Evolutionary conservation across 2,888 invertebrate genomes (phyloP), one percentile per base, ranked within the genome.

Genomic region (Laspeyria flexula): DNA sequence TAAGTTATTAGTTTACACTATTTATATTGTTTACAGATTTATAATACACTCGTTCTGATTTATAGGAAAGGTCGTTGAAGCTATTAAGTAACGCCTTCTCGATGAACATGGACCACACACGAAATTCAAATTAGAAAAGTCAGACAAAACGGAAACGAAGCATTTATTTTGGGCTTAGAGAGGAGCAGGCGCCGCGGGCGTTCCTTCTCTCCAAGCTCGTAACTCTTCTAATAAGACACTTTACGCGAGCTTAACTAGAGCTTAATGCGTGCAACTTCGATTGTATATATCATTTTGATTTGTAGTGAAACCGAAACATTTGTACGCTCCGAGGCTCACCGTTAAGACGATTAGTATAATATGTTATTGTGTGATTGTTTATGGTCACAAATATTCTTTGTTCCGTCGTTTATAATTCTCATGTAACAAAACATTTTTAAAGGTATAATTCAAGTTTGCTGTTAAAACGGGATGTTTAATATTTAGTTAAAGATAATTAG

Each of bases 171-270:
- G 73, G 78, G 75, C 78, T 81, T 77, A 81, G 82, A 80, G 76
- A 77, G 75, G 73, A 75, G 71, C 71, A 68, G 68, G 73, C 88
- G 83, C 90, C 79, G 86, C 89, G 82, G 90, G 89, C 84, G 86
- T 83, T 77, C 86, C 77, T 83, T 81, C 75, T 79, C 81, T 84
- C 79, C 76, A 84, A 84, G 77, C 80, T 82, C 87, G 85, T 89
- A 89, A 89, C 79, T 90, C 86, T 87, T 86, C 79, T 84, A 85
- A 85, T 86, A 88, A 86, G 86, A 86, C 83, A 87, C 76, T 84
- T 86, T 84, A 87, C 85, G 82, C 80, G 79, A 82, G 83, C 79
- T 83, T 86, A 84, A 83, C 79, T 82, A 83, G 82, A 79, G 83
- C 84, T 83, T 83, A 85, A 84, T 82, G 81, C 79, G 73, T 75